phyloP scores from a whole-genome alignment of 2,797 vertebrate species.

The Gallirallus australis region DNA sequence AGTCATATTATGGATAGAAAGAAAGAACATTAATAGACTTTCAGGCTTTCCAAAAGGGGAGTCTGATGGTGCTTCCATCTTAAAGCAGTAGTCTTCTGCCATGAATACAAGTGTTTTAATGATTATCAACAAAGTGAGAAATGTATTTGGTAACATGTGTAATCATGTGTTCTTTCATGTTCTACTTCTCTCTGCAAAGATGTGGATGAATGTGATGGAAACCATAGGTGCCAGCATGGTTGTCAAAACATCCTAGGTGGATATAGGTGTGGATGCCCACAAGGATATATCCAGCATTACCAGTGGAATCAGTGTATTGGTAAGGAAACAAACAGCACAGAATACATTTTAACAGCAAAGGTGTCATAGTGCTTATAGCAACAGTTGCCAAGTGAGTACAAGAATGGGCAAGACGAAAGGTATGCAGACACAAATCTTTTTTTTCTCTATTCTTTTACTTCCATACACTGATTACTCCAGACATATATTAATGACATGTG shows the following conservation, averaged over 20 bases:
- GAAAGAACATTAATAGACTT: neutral
- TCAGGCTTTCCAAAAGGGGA: neutral
- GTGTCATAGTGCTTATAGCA: neutral
- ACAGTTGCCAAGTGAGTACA: neutral
- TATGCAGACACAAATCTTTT: neutral
- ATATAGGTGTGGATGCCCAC: conserved; percentile 86
- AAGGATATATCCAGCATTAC: conserved; percentile 86
- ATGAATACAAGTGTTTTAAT: neutral
- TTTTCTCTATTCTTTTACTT: neutral
- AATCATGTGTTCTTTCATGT: neutral
- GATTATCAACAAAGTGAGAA: neutral
- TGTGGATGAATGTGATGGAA: conserved; percentile 86
- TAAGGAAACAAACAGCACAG: conserved; percentile 68
- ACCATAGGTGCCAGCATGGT: conserved; percentile 87
- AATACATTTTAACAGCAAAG: neutral
- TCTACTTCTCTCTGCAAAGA: conserved; percentile 69
- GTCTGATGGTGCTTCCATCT: neutral
- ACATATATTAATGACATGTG: rapidly evolving
- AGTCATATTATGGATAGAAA: neutral
- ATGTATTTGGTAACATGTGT: rapidly evolving
- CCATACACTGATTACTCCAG: neutral
- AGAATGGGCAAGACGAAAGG: neutral
- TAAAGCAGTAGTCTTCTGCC: neutral
- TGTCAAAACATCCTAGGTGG: conserved; percentile 87
- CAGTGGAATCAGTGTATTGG: conserved; percentile 91